Conservation (phyloP, 2,888 invertebrate species). For the Hermaeophaga mercurialis region DNA sequence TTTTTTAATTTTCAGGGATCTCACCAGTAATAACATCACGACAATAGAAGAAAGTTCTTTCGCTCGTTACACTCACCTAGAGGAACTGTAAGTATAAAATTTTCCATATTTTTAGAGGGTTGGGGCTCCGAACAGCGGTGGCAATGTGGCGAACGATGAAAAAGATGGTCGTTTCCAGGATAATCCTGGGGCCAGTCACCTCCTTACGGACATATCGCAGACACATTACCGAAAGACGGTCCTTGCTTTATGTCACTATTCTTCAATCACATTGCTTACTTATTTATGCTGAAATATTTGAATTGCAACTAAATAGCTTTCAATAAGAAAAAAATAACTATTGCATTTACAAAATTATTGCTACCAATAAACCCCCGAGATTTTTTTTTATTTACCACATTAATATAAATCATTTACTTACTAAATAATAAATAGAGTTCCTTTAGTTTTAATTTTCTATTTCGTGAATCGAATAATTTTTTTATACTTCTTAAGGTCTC, state of each 20-base stretch:
- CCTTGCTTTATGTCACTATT: constrained; percentile 40
- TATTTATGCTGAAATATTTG: too few relatives aligned
- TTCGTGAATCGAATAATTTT: too few relatives aligned
- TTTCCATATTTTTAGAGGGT: constrained; percentile 22
- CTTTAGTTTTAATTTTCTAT: too few relatives aligned
- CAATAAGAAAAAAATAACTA: too few relatives aligned
- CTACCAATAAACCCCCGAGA: too few relatives aligned
- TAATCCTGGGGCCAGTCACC: constrained; percentile 32
- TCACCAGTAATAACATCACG: constrained; percentile 82
- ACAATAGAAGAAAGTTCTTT: constrained; percentile 73
- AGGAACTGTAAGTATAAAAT: constrained; percentile 72
- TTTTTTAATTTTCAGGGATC: constrained; percentile 66
- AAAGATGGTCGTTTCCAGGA: constrained; percentile 9
- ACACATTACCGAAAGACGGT: constrained; percentile 46
- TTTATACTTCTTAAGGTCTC: too few relatives aligned
- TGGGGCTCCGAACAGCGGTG: constrained; percentile 1
- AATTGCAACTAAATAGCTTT: too few relatives aligned
- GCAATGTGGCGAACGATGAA: constrained; percentile 18
- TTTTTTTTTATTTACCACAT: too few relatives aligned
- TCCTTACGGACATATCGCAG: constrained; percentile 44
- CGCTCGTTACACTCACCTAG: constrained; percentile 68
- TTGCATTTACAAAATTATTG: too few relatives aligned
- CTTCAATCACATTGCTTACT: constrained; percentile 31
- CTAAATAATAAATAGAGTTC: too few relatives aligned
- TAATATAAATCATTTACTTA: too few relatives aligned